phyloP scores from a whole-genome alignment of 2,888 invertebrate genomes.

The Ormyrus labotus region DNA sequence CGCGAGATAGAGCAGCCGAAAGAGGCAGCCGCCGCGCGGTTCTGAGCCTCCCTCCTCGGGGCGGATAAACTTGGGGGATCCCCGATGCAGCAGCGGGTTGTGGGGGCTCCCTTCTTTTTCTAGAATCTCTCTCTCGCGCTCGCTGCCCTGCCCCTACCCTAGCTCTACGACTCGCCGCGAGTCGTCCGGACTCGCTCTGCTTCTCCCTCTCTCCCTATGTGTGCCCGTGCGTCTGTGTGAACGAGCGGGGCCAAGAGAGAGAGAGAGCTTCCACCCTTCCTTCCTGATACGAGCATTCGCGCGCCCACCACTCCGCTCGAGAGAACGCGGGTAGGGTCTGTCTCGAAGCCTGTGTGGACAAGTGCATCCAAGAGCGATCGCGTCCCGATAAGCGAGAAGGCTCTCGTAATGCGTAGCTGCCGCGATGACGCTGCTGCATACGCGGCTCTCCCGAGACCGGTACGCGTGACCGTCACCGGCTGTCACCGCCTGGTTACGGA shows the following conservation, averaged over 20 bases:
- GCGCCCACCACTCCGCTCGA: too few relatives aligned
- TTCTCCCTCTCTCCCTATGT: not conserved
- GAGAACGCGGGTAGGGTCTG: too few relatives aligned
- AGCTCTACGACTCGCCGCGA: not conserved
- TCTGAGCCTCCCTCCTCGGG: constrained; percentile 57
- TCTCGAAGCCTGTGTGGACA: too few relatives aligned
- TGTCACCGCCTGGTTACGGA: too few relatives aligned
- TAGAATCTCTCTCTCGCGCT: constrained; percentile 41
- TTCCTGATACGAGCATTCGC: not conserved
- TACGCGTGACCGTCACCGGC: too few relatives aligned
- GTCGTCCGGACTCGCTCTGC: not conserved
- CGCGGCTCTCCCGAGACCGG: too few relatives aligned
- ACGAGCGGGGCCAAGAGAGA: not conserved
- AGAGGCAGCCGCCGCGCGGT: too few relatives aligned
- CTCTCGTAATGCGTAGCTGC: too few relatives aligned
- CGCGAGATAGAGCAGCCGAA: not conserved
- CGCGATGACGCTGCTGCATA: too few relatives aligned
- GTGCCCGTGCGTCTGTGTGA: not conserved
- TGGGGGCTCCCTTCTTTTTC: constrained; percentile 57
- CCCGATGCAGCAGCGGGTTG: constrained; percentile 51
- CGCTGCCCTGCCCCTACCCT: constrained; percentile 2
- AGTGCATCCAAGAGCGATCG: too few relatives aligned
- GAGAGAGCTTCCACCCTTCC: constrained; percentile 2
- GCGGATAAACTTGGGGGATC: constrained; percentile 59
- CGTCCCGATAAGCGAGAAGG: too few relatives aligned